Conservation (phyloP, 2,113 vertebrate species). For the Platichthys stellatus region DNA sequence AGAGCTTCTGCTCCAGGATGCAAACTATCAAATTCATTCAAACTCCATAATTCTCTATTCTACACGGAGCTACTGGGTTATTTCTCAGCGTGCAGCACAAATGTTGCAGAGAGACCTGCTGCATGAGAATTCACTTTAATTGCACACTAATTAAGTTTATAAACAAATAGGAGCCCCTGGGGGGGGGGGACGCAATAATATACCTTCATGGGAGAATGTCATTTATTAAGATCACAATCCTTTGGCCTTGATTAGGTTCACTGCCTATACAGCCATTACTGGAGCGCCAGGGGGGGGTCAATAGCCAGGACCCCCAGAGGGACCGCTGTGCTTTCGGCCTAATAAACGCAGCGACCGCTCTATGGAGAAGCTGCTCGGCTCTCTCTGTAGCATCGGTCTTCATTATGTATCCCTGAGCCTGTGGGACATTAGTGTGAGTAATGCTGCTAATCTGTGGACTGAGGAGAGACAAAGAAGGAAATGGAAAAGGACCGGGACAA, state of each 20-base stretch:
- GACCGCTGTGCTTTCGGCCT: conserved; percentile 34
- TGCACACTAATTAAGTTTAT: conserved; percentile 75
- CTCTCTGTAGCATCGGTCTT: conserved; percentile 52
- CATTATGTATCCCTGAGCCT: conserved; percentile 57
- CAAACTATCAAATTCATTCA: conserved; percentile 47
- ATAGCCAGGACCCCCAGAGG: conserved; percentile 18
- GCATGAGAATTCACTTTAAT: conserved; percentile 54
- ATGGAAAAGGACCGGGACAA: not conserved
- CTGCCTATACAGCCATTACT: conserved; percentile 49
- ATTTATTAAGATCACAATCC: conserved; percentile 63
- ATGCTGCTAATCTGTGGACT: conserved; percentile 50
- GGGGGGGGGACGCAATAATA: conserved; percentile 51
- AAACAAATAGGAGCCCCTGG: conserved; percentile 69
- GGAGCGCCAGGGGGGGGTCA: conserved; percentile 57
- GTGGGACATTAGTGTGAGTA: conserved; percentile 54
- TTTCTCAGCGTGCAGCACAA: conserved; percentile 46
- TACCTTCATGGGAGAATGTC: conserved; percentile 45
- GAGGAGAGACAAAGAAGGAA: conserved; percentile 32
- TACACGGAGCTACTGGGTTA: conserved; percentile 17
- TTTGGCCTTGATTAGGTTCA: conserved; percentile 64
- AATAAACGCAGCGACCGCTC: conserved; percentile 55
- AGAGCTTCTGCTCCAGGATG: conserved; percentile 42
- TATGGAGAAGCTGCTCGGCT: conserved; percentile 44
- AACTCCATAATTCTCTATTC: conserved; percentile 32
- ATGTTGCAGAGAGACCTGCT: conserved; percentile 40